Evolutionary conservation across 1,140 invertebrate species (phyloP).

Genomic region (Platorchestia sp.): DNA sequence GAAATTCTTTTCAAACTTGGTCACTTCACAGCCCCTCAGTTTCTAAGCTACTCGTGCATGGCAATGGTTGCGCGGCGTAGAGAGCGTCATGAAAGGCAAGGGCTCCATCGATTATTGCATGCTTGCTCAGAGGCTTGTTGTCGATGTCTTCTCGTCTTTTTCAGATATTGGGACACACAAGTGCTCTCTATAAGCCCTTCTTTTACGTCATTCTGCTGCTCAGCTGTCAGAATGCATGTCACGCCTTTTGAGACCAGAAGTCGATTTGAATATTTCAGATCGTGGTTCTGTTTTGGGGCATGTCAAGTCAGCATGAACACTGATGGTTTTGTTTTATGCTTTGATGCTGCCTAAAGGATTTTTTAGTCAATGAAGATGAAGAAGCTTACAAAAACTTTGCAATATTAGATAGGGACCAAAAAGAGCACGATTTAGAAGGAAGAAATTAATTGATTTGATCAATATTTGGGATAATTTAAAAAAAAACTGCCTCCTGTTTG

Average conservation of each 20-base stretch:
- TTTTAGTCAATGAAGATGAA: not conserved
- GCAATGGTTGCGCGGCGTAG: not conserved
- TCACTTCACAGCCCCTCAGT: not conserved
- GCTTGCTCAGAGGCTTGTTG: not conserved
- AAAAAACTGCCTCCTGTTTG: not conserved
- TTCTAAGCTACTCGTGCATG: not conserved
- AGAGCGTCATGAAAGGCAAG: slow-evolving; percentile 9
- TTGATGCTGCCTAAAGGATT: too few species aligned
- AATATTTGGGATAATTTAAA: not conserved
- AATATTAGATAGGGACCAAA: not conserved
- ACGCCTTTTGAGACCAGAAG: not conserved
- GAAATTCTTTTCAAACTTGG: not conserved
- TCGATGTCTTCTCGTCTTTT: not conserved
- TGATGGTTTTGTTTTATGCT: not conserved
- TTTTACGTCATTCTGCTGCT: not conserved
- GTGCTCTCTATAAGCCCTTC: not conserved
- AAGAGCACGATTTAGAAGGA: not conserved
- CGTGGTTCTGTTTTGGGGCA: not conserved
- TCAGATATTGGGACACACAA: not conserved
- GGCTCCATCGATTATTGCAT: slow-evolving; percentile 36
- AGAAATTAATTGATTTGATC: not conserved
- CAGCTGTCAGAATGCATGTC: not conserved
- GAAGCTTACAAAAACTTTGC: not conserved
- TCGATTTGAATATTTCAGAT: not conserved
- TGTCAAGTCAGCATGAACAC: not conserved